These are phyloP conservation scores for Drosophila santomea DNA, from an alignment of 1,140 invertebrate species.

Conservation along the genomic window DNA sequence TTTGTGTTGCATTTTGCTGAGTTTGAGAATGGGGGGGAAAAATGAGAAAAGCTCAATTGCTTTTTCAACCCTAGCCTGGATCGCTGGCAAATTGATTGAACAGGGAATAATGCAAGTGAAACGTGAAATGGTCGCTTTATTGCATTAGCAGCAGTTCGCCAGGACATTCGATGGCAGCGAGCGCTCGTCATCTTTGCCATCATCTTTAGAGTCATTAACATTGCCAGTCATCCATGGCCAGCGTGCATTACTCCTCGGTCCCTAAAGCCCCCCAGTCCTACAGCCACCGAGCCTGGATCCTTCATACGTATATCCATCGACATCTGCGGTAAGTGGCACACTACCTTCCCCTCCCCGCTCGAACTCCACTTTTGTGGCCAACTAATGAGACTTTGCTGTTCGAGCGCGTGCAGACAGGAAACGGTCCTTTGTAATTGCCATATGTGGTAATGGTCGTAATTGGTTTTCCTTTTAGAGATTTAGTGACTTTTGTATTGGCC, in stretches of 20 bases:
- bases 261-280: too few species aligned
- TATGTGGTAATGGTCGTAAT: conserved; percentile 81
- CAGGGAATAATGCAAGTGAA: conserved; percentile 37
- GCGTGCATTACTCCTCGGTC: neutral
- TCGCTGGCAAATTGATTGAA: conserved; percentile 62
- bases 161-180: conserved; percentile 4
- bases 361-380: conserved; percentile 53
- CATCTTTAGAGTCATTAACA: conserved; percentile 76
- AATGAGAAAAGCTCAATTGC: conserved; percentile 47
- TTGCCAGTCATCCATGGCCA: conserved; percentile 60
- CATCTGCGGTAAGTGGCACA: conserved; percentile 49
- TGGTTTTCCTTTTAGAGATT: conserved; percentile 82
- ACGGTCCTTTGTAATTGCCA: conserved; percentile 80
- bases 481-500: conserved; percentile 78
- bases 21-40: neutral
- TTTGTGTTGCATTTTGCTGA: conserved; percentile 51
- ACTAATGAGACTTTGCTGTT: conserved; percentile 83
- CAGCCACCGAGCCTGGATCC: neutral
- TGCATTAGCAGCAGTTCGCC: conserved; percentile 46
- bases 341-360: conserved; percentile 7
- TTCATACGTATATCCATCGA: conserved; percentile 11
- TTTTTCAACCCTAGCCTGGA: conserved; percentile 23
- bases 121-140: conserved; percentile 46
- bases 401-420: conserved; percentile 57
- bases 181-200: conserved; percentile 72